Conservation (phyloP, 2,888 invertebrate genomes). For the Cheilosia impressa region DNA sequence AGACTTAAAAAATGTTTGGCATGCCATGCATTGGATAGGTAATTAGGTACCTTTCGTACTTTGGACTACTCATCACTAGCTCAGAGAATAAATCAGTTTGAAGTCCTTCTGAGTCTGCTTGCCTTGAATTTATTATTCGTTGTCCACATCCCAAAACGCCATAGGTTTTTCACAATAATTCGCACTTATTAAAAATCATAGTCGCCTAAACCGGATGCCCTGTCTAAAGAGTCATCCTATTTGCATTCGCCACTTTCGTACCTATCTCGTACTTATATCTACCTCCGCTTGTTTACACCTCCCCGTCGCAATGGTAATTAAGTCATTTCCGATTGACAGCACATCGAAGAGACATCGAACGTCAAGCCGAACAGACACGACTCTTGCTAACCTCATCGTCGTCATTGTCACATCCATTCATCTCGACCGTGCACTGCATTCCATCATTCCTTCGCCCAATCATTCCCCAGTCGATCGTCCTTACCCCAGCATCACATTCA, state of each 20-base stretch:
- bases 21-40: no score
- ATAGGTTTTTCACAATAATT: not conserved
- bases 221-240: conserved; percentile 6
- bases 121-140: no score
- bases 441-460: conserved; percentile 59
- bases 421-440: conserved; percentile 34
- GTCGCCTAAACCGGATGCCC: conserved; percentile 49
- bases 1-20: no score
- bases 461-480: conserved; percentile 63
- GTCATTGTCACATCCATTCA: conserved; percentile 57
- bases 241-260: not conserved
- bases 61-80: no score
- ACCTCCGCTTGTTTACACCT: conserved; percentile 26
- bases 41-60: no score
- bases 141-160: no score
- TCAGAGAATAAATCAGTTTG: no score
- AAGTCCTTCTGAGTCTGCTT: no score
- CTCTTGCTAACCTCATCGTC: conserved; percentile 65
- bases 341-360: conserved; percentile 56
- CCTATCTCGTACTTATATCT: conserved; percentile 13
- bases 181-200: not conserved
- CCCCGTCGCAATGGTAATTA: conserved; percentile 43
- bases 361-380: conserved; percentile 61
- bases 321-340: conserved; percentile 70
- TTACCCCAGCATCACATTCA: conserved; percentile 57